These are phyloP conservation scores for Neotragus pygmaeus DNA, from an alignment of 2,113 vertebrate genomes.

Conservation along the genomic window DNA sequence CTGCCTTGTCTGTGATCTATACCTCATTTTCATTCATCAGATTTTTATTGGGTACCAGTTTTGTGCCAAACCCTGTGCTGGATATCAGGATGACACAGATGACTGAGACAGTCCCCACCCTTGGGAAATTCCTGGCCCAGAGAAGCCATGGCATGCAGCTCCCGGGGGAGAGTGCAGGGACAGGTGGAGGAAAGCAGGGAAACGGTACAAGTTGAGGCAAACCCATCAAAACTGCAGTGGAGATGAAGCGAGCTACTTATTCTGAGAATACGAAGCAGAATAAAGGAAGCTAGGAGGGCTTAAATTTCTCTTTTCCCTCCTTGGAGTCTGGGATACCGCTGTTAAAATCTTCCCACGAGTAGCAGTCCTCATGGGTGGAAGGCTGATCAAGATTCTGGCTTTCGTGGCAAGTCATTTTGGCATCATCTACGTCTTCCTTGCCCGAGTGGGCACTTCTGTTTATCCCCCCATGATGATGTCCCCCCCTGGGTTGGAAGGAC, in stretches of 20 bases:
- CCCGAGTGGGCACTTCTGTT: background rate
- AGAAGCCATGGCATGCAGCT: background rate
- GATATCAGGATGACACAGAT: background rate
- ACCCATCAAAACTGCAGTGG: background rate
- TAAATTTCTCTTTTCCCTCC: background rate
- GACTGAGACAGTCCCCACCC: slow-evolving; percentile 16
- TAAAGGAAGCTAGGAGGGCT: background rate
- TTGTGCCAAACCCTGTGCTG: slow-evolving; percentile 8
- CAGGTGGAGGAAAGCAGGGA: background rate
- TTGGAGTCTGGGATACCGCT: background rate
- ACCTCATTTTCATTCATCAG: slow-evolving; percentile 35
- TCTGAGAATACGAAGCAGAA: background rate
- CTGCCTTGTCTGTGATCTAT: background rate
- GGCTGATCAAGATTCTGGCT: background rate
- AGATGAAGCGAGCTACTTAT: background rate
- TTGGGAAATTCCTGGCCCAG: background rate
- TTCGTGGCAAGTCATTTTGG: background rate
- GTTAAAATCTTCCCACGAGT: background rate
- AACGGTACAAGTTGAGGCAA: background rate
- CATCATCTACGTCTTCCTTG: background rate
- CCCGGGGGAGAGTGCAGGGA: background rate
- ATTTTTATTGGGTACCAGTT: background rate
- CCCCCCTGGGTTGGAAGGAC: background rate
- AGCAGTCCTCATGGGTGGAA: background rate
- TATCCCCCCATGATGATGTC: background rate